Conservation (phyloP, 2,797 vertebrate genomes). For the Enteromius anoplus region DNA sequence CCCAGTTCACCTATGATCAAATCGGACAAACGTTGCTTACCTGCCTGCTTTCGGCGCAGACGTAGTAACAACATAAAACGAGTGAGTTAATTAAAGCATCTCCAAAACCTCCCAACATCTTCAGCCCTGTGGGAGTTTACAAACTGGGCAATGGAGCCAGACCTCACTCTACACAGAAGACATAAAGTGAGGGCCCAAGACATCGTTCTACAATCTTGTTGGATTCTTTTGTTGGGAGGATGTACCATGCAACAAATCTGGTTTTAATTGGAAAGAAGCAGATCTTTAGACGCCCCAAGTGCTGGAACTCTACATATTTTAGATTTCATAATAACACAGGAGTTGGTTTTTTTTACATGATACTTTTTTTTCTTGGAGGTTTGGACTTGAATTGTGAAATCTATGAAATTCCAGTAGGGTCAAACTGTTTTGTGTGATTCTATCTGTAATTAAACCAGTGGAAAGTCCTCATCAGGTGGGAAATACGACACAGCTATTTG, state of each 20-base stretch:
- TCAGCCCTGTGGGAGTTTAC: slow-evolving; percentile 16
- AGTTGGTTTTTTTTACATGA: background rate
- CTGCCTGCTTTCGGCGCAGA: slow-evolving; percentile 69
- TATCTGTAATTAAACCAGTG: slow-evolving; percentile 44
- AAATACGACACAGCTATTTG: slow-evolving; percentile 28
- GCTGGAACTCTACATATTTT: slow-evolving; percentile 13
- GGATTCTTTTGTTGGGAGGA: slow-evolving; percentile 38
- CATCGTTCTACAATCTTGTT: slow-evolving; percentile 26
- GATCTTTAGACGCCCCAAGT: background rate
- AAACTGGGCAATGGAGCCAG: slow-evolving; percentile 11
- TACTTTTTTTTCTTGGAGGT: background rate
- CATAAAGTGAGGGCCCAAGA: slow-evolving; percentile 56
- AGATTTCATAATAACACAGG: background rate
- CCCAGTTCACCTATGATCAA: slow-evolving; percentile 61
- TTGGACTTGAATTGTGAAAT: background rate
- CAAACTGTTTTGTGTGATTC: slow-evolving; percentile 8
- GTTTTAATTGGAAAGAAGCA: slow-evolving; percentile 23
- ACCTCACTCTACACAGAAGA: slow-evolving; percentile 31
- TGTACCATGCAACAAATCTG: slow-evolving; percentile 16
- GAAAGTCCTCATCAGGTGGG: slow-evolving; percentile 39
- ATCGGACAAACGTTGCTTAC: slow-evolving; percentile 70
- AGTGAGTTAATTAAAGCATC: slow-evolving; percentile 59
- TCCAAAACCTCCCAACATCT: slow-evolving; percentile 34
- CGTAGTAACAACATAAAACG: slow-evolving; percentile 69
- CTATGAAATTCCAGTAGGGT: slow-evolving; percentile 34